A percentile compares a stretch with the other conserved stretches of the same genome.
Evolutionary conservation across 2,113 vertebrate species (phyloP).

Genomic region (Oryzias woworae): DNA sequence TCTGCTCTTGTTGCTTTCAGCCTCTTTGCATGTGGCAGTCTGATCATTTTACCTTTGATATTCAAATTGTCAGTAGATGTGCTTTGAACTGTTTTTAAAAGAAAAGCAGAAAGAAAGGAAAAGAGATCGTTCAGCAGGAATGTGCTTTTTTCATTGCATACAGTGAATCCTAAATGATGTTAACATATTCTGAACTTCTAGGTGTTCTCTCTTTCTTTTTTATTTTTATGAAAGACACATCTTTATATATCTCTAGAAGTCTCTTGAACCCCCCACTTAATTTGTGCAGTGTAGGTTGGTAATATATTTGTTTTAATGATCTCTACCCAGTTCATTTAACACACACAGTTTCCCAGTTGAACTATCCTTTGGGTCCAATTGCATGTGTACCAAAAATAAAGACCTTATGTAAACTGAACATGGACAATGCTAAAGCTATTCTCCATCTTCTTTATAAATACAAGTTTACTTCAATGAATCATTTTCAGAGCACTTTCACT

Average conservation of each 20-base stretch:
- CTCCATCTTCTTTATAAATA: slow-evolving; percentile 67
- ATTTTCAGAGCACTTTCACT: slow-evolving; percentile 58
- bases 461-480: slow-evolving; percentile 56
- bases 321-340: slow-evolving; percentile 43
- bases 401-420: slow-evolving; percentile 67
- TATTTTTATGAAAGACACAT: slow-evolving; percentile 8
- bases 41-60: slow-evolving; percentile 23
- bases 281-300: slow-evolving; percentile 46
- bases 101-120: background rate
- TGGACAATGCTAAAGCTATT: slow-evolving; percentile 55
- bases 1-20: background rate
- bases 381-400: slow-evolving; percentile 58
- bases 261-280: slow-evolving; percentile 18
- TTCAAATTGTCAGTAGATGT: slow-evolving; percentile 34
- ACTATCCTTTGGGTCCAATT: slow-evolving; percentile 59
- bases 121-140: background rate
- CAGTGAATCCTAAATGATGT: background rate
- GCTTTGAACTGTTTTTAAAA: slow-evolving; percentile 15
- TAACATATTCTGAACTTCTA: slow-evolving; percentile 1
- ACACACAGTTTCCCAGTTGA: slow-evolving; percentile 50
- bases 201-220: slow-evolving; percentile 1
- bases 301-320: slow-evolving; percentile 58
- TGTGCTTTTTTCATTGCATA: background rate
- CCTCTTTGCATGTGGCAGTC: slow-evolving; percentile 5
- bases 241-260: slow-evolving; percentile 20